Evolutionary conservation across 1,140 invertebrate species (phyloP), one percentile per base, ranked within the genome.

Genomic region (Ostrea edulis): DNA sequence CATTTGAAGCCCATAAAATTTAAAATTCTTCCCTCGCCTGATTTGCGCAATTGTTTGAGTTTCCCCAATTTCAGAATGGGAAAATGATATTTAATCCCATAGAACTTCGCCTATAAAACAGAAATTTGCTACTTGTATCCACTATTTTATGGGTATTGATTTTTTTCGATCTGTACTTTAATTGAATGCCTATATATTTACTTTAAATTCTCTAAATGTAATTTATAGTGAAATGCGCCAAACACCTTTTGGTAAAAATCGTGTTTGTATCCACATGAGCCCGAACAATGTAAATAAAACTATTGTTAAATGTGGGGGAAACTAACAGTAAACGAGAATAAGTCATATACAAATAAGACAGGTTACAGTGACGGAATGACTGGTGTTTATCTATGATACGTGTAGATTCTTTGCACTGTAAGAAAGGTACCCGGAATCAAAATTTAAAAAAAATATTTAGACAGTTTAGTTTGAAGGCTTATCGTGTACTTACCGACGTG

Each of bases 191-290:
- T 77, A 0, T 77, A 62, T 62, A n/a, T 17, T 62, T 20, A 62
- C 55, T 77, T 77, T 77, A 22, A 77, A 77, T 77, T 29, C 68
- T 29, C 68, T n/a, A 62, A 62, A 62, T 62, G 55, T 62, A 62
- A 62, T 62, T 62, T 62, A 62, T 77, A 44, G 29, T 77, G 29
- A 77, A 77, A 77, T 12, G 22, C 25, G 12, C 22, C 29, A 29
- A 25, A 77, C 14, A 14, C 35, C n/a, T 62, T 62, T 77, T 8
- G 68, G 25, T 17, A 29, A 29, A 71, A 77, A 35, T 77, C 14
- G 29, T 77, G 29, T 77, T 77, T 77, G 29, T 25, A 44, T 44
- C 35, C 35, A 44, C 35, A 44, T 44, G 35, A 77, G 29, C 29
- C 68, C 12, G 25, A 77, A 20, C 29, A 35, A 44, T 29, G 22